Base-by-base conservation (phyloP, 2,888 invertebrate species). In the Drosophila glabriapex region DNA sequence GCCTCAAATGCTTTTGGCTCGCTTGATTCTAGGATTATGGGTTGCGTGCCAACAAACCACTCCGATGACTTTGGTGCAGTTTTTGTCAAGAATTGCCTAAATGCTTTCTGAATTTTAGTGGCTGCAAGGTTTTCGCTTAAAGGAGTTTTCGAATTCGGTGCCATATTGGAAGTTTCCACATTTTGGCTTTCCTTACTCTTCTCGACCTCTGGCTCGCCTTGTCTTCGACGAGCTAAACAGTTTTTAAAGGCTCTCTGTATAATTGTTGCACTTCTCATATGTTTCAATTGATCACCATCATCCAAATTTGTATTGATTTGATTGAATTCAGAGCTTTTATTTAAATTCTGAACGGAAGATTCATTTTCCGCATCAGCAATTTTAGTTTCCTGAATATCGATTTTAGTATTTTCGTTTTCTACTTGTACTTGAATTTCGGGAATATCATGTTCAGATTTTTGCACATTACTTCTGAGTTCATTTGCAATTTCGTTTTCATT, bases 31-130 rank as follows among this genome's bases (percentile, higher is more conserved):
- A 78, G 14, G 31, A 52, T 61, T 53, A 86, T 84, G 16, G 65
- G 84, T 28, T 83, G 70, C 12, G 83, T 59, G 28, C 86, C 84
- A 7, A 84, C 71, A 68, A 82, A 85, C 85, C 81, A 85, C 50
- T 63, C 14, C 1, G 37, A n/a, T 58, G 14, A 16, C 6, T 62
- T 50, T 43, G 31, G 19, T 12, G 50, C 6, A 19, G 9, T 29
- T 66, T 19, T 61, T 12, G 37, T 5, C 10, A 73, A 12, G 4
- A 62, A 83, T 37, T 4, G 33, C 59, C 73, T 52, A n/a, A 69
- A 50, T 4, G 67, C 59, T 53, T 55, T 80, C 69, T 83, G 82
- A 56, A 83, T 83, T 50, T 55, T 73, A 0, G 29, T 53, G 25
- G 80, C 88, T 52, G 85, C 82, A 28, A 58, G 2, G 29, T 61